Conservation (phyloP, 2,113 vertebrate species). For the Sebastes schlegelii region DNA sequence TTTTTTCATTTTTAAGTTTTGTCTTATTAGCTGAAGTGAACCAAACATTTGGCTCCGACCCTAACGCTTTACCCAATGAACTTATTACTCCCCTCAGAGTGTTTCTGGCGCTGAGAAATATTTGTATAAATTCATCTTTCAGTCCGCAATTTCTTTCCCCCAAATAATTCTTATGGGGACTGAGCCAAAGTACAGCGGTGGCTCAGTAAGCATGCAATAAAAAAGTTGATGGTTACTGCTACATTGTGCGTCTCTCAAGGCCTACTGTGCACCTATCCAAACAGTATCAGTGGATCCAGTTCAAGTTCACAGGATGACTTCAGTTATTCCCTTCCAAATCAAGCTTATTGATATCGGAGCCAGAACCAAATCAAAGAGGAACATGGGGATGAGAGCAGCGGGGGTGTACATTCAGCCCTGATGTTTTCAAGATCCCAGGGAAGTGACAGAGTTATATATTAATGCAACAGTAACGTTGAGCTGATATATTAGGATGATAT, state of each 20-base stretch:
- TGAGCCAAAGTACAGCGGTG: constrained; percentile 44
- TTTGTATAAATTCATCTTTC: constrained; percentile 47
- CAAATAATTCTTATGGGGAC: constrained; percentile 13
- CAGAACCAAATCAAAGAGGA: constrained; percentile 71
- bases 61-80: neutral
- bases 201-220: constrained; percentile 37
- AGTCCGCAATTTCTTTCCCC: constrained; percentile 23
- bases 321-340: constrained; percentile 61
- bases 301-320: constrained; percentile 72
- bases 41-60: neutral
- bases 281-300: constrained; percentile 69
- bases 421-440: constrained; percentile 56
- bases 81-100: neutral
- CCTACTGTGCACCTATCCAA: constrained; percentile 73
- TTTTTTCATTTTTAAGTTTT: neutral
- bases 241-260: constrained; percentile 56
- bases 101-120: constrained; percentile 15
- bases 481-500: constrained; percentile 45
- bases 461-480: neutral
- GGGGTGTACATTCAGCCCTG: constrained; percentile 28
- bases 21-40: neutral
- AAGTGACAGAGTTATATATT: constrained; percentile 29
- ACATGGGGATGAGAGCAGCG: constrained; percentile 41
- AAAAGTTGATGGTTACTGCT: constrained; percentile 42
- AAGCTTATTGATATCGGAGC: constrained; percentile 65